Base-by-base conservation (phyloP, 53 echinoderm and acorn worm genomes). In the Luidia sarsii region DNA sequence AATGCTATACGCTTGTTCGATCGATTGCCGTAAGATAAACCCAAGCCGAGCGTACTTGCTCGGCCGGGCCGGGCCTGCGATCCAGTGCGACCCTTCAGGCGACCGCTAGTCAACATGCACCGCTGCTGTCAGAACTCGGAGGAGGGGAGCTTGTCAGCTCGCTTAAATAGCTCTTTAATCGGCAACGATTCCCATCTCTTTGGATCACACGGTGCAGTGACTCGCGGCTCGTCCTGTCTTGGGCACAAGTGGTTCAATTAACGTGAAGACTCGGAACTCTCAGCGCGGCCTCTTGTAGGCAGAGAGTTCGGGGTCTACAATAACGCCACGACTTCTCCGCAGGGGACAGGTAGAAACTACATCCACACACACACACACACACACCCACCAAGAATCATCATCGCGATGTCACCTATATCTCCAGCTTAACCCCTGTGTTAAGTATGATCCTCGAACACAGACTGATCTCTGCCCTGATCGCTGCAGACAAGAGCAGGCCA, bases 1-100 rank as follows among this genome's bases (percentile, higher is more conserved):
- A 77, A 27, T 45, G 77, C 77, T 77, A n/a, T n/a, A 77, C 77
- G 77, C 77, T 77, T 48, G 59, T 59, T 77, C 60, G 77, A 77
- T 77, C 77, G 77, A 77, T 77, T 48, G 77, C 77, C 77, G 77
- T 77, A 77, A 77, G 77, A 60, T 77, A 77, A 77, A 77, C 77
- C 77, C 43, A 59, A 77, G 60, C 77, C 28, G 36, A 77, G 77
- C 77, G 77, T 59, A 77, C 77, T 43, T 43, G 77, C 60, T 31
- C 77, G 77, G 77, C 77, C 77, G 16, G 77, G 61, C 77, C 48
- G 77, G 59, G 20, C 55, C 77, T 45, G 36, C 61, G 77, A 55
- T 24, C 77, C 60, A 15, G 8, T 30, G 59, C 59, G 28, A 45
- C 74, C 77, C 74, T 77, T 18, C 77, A 48, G 77, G 77, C 77